Conservation (phyloP, 2,888 invertebrate species). For the Volucella inflata region DNA sequence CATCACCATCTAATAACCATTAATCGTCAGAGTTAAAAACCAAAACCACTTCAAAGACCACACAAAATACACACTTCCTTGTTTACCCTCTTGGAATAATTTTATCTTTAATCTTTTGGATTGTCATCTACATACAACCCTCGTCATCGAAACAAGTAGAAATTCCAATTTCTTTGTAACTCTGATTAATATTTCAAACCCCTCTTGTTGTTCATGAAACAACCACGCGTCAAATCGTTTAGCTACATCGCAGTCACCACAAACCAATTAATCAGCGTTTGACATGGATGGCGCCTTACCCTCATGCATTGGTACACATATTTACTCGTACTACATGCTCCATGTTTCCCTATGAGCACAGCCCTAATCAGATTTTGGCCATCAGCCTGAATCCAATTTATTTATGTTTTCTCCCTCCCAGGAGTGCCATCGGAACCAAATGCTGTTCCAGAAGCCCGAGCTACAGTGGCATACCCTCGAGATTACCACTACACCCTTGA, state of each 20-base stretch:
- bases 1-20: too few species aligned
- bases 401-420: slow-evolving; percentile 34
- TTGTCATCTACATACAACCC: too few species aligned
- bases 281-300: slow-evolving; percentile 13
- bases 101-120: too few species aligned
- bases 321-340: not conserved
- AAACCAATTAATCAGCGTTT: slow-evolving; percentile 31
- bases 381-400: slow-evolving; percentile 44
- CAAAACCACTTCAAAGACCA: too few species aligned
- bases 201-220: too few species aligned
- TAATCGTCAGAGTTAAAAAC: too few species aligned
- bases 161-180: too few species aligned
- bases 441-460: slow-evolving; percentile 4
- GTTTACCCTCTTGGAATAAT: too few species aligned
- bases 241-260: not conserved
- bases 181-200: too few species aligned
- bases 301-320: not conserved
- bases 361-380: slow-evolving; percentile 31
- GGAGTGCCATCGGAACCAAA: slow-evolving; percentile 37
- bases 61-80: too few species aligned
- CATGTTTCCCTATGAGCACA: not conserved
- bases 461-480: not conserved
- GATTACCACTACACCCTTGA: not conserved
- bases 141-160: too few species aligned
- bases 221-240: slow-evolving; percentile 17